Conservation (phyloP, 2,888 invertebrate genomes). For the Eudemis profundana region DNA sequence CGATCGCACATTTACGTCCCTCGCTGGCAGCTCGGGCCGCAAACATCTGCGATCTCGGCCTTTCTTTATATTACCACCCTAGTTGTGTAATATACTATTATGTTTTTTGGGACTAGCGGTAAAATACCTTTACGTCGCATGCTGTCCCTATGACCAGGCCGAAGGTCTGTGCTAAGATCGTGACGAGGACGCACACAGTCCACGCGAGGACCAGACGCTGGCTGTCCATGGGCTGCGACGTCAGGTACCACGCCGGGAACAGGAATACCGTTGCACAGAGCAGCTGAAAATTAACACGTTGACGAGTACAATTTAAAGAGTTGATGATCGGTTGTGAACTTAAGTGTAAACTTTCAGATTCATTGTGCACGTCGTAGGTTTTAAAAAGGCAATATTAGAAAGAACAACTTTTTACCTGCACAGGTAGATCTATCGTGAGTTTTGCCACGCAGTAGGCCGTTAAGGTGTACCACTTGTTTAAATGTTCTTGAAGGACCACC, state of each 20-base stretch:
- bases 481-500: conserved; percentile 89
- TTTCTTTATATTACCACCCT: no score
- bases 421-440: conserved; percentile 89
- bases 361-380: no score
- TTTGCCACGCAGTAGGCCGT: conserved; percentile 90
- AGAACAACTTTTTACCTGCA: no score
- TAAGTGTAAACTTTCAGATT: no score
- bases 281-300: conserved; percentile 87
- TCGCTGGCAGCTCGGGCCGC: no score
- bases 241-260: conserved; percentile 91
- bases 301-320: no score
- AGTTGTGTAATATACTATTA: no score
- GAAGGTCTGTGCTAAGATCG: conserved; percentile 90
- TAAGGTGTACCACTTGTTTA: conserved; percentile 92
- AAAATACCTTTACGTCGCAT: conserved; percentile 86
- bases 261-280: conserved; percentile 90
- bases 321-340: no score
- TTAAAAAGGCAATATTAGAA: no score
- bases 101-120: no score
- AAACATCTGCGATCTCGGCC: no score
- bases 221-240: conserved; percentile 89
- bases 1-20: no score
- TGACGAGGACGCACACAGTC: conserved; percentile 87
- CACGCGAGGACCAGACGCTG: conserved; percentile 87
- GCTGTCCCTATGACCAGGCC: conserved; percentile 91